A percentile compares a stretch with the other conserved stretches of the same genome.
Conservation (phyloP, 2,113 vertebrate species). For the Sapayoa aenigma region DNA sequence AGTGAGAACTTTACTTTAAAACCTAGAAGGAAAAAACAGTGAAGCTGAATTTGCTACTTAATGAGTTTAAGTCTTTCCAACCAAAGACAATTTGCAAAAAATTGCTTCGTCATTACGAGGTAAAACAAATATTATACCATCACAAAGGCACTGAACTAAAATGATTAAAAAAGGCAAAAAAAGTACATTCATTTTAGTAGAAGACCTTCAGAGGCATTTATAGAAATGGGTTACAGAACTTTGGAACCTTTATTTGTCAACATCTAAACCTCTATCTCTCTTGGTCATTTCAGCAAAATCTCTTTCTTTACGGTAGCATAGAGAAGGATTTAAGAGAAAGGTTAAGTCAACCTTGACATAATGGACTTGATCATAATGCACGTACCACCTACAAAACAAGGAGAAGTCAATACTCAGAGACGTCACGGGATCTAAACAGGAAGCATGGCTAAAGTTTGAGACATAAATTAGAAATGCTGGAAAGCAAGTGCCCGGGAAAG, state of each 20-base stretch:
- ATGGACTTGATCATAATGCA: not conserved
- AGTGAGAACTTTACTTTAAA: not conserved
- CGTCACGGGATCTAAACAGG: not conserved
- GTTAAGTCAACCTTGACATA: not conserved
- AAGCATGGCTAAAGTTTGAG: not conserved
- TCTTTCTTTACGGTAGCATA: not conserved
- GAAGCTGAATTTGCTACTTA: not conserved
- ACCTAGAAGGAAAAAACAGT: not conserved
- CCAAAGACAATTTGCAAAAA: slow-evolving; percentile 16
- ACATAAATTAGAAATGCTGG: not conserved
- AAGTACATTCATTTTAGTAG: not conserved
- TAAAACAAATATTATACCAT: not conserved
- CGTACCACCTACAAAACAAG: not conserved
- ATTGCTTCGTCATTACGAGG: not conserved
- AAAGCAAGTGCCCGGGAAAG: not conserved
- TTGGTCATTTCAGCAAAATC: not conserved
- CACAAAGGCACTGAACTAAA: not conserved
- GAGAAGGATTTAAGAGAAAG: not conserved
- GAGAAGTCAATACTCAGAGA: not conserved
- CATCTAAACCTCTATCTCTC: not conserved
- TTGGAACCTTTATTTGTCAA: not conserved
- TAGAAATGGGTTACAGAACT: not conserved
- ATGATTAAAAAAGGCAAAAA: not conserved
- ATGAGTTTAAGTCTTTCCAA: not conserved
- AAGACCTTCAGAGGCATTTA: not conserved